A percentile compares a stretch with the other conserved stretches of the same genome.
These are phyloP conservation scores for Simalia tracyae DNA, from an alignment of 2,797 vertebrate species.

Conservation along the genomic window DNA sequence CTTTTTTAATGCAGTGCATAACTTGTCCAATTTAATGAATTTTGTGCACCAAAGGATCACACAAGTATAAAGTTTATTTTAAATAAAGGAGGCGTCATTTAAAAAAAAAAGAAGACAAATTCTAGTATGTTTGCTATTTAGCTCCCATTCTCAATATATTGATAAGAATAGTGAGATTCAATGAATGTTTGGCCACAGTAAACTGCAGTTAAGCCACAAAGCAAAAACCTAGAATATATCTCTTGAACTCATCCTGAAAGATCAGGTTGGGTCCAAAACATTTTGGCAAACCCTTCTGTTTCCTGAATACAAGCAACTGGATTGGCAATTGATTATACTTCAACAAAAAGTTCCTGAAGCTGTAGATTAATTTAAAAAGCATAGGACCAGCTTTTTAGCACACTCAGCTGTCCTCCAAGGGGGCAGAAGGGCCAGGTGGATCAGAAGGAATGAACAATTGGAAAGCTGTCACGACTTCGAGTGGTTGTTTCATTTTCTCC, in stretches of 20 bases:
- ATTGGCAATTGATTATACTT: background rate
- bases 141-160: background rate
- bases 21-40: background rate
- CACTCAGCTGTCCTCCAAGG: background rate
- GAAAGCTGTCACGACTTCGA: background rate
- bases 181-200: background rate
- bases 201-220: background rate
- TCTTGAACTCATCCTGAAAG: background rate
- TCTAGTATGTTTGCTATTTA: background rate
- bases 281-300: background rate
- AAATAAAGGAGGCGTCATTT: background rate
- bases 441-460: background rate
- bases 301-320: background rate
- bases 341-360: background rate
- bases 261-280: background rate
- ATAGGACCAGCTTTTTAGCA: background rate
- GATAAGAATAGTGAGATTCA: background rate
- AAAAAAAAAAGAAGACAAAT: background rate
- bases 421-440: background rate
- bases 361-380: background rate
- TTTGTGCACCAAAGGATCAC: background rate
- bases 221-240: background rate
- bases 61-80: background rate
- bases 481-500: background rate
- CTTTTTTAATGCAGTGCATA: slow-evolving; percentile 7